A percentile compares a stretch with the other conserved stretches of the same genome.
These are phyloP conservation scores for Ommatoiulus sabulosus DNA, from an alignment of 2,888 invertebrate species.

Conservation along the genomic window DNA sequence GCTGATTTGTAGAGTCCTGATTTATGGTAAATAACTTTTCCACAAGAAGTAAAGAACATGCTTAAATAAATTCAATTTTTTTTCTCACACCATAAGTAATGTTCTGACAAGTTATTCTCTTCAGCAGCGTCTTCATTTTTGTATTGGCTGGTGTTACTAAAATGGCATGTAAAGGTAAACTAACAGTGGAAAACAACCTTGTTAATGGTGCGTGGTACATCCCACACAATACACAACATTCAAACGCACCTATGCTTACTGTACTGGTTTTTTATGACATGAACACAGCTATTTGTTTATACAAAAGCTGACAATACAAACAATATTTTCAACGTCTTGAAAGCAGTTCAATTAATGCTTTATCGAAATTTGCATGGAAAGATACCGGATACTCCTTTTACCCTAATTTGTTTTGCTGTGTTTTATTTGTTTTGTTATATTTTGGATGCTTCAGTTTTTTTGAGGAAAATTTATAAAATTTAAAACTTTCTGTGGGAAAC, in stretches of 20 bases:
- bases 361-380: background rate
- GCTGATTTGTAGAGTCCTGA: too few relatives aligned
- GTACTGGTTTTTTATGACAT: background rate
- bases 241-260: background rate
- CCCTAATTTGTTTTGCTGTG: background rate
- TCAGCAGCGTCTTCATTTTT: background rate
- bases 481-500: background rate
- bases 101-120: background rate
- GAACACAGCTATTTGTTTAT: background rate
- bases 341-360: background rate
- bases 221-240: background rate
- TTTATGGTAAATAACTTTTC: background rate
- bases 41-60: background rate
- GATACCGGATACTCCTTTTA: background rate
- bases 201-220: background rate
- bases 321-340: too few relatives aligned
- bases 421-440: conserved; percentile 1
- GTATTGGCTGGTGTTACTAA: background rate
- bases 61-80: background rate
- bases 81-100: background rate
- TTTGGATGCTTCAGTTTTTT: background rate
- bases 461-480: background rate
- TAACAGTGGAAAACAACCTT: conserved; percentile 43
- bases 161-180: conserved; percentile 36
- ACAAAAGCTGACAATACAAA: too few relatives aligned